Conservation (phyloP, 2,888 invertebrate species). For the Ypsolopha sequella region DNA sequence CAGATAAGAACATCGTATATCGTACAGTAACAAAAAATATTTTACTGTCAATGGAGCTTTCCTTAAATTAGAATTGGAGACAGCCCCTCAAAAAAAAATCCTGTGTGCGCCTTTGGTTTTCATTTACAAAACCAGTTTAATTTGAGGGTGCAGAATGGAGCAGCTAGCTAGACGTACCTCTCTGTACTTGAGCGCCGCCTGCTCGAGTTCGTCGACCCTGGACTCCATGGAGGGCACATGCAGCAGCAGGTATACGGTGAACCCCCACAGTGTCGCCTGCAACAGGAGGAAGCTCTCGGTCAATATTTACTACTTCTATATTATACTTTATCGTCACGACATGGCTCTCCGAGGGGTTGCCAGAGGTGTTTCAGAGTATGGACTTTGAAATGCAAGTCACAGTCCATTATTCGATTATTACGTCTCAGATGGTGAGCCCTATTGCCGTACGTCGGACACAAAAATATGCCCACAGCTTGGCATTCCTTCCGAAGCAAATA, state of each 20-base stretch:
- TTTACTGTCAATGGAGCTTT: too few relatives aligned
- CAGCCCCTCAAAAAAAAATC: not conserved
- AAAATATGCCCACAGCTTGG: too few relatives aligned
- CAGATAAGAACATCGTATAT: too few relatives aligned
- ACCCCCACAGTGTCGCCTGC: slow-evolving; percentile 41
- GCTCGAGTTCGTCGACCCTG: slow-evolving; percentile 49
- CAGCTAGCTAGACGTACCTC: slow-evolving; percentile 27
- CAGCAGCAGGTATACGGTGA: slow-evolving; percentile 34
- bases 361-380: too few relatives aligned
- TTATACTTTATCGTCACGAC: too few relatives aligned
- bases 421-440: too few relatives aligned
- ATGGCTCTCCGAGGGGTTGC: too few relatives aligned
- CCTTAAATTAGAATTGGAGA: not conserved
- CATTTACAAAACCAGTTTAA: not conserved
- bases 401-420: too few relatives aligned
- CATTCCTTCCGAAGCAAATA: too few relatives aligned
- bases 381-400: too few relatives aligned
- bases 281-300: not conserved
- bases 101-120: not conserved
- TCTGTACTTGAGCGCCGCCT: slow-evolving; percentile 30
- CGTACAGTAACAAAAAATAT: too few relatives aligned
- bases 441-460: too few relatives aligned
- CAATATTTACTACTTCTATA: not conserved
- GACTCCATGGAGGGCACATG: slow-evolving; percentile 44
- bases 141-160: not conserved